These are phyloP conservation scores for Danionella dracula DNA, from an alignment of 2,797 vertebrate genomes.

Conservation along the genomic window DNA sequence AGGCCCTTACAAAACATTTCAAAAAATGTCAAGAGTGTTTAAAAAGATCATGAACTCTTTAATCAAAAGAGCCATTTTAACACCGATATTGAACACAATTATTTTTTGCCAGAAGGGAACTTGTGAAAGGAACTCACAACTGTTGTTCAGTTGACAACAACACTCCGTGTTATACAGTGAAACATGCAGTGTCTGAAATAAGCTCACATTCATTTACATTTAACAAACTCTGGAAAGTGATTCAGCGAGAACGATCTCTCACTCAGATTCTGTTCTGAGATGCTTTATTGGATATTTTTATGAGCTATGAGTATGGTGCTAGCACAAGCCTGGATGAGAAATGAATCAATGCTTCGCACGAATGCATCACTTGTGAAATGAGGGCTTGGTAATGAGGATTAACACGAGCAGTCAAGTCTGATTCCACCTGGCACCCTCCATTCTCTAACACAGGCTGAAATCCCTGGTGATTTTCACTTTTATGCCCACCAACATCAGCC, in stretches of 20 bases:
- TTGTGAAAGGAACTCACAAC: background rate
- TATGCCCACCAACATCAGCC: constrained; percentile 26
- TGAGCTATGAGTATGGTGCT: background rate
- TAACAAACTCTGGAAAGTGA: background rate
- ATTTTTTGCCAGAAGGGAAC: background rate
- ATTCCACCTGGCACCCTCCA: constrained; percentile 16
- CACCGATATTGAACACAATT: too few species aligned
- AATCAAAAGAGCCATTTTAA: too few species aligned
- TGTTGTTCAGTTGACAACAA: background rate
- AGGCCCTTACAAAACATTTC: too few species aligned
- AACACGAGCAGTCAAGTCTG: constrained; percentile 26
- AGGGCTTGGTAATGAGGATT: constrained; percentile 35
- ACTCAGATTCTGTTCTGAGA: background rate
- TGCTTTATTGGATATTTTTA: constrained; percentile 22
- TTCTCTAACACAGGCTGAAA: constrained; percentile 11
- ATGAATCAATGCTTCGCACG: constrained; percentile 13
- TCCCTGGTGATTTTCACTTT: constrained; percentile 29
- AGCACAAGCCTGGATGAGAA: background rate
- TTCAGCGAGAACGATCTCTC: background rate
- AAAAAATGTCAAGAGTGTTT: too few species aligned
- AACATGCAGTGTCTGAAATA: background rate
- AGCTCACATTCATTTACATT: background rate
- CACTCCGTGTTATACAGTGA: background rate
- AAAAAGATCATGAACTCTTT: too few species aligned
- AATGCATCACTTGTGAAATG: constrained; percentile 27